Percentiles rank a stretch among this genome's conserved stretches.
Evolutionary conservation across 1,140 invertebrate genomes (phyloP).

Genomic region (Neodiprion lecontei): DNA sequence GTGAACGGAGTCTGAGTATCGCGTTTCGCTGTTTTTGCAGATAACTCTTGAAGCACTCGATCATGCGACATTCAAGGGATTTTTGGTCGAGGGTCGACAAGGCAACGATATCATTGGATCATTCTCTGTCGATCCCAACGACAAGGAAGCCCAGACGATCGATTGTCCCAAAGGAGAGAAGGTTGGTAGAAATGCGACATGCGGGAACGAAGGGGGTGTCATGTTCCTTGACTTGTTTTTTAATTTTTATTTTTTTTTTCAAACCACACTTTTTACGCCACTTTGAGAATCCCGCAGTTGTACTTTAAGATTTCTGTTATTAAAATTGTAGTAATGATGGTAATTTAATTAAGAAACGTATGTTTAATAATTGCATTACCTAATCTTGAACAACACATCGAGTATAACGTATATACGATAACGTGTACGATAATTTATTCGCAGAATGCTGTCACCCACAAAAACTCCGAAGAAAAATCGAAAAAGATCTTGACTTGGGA

Average conservation of each 20-base stretch:
- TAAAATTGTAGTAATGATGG: too few relatives aligned
- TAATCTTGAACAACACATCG: too few relatives aligned
- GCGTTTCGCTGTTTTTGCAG: neutral
- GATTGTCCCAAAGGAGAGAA: constrained; percentile 52
- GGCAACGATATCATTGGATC: constrained; percentile 57
- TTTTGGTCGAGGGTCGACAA: constrained; percentile 62
- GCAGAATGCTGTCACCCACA: constrained; percentile 55
- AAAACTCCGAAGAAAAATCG: constrained; percentile 43
- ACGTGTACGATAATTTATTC: neutral
- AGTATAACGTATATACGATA: neutral
- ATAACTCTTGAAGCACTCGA: neutral
- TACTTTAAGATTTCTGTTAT: neutral
- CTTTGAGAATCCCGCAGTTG: neutral
- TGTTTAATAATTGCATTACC: too few relatives aligned
- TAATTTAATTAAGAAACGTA: too few relatives aligned
- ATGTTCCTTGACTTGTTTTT: too few relatives aligned
- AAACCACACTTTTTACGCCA: constrained; percentile 3
- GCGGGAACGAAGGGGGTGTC: too few relatives aligned
- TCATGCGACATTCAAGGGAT: constrained; percentile 58
- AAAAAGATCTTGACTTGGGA: constrained; percentile 46
- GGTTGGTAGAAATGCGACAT: constrained; percentile 44
- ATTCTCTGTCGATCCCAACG: constrained; percentile 52
- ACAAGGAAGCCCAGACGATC: constrained; percentile 52
- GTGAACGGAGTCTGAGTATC: too few relatives aligned
- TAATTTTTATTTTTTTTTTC: neutral